These are phyloP conservation scores for Callyntrura guangdongensis DNA, from an alignment of 2,888 invertebrate species.

Conservation along the genomic window DNA sequence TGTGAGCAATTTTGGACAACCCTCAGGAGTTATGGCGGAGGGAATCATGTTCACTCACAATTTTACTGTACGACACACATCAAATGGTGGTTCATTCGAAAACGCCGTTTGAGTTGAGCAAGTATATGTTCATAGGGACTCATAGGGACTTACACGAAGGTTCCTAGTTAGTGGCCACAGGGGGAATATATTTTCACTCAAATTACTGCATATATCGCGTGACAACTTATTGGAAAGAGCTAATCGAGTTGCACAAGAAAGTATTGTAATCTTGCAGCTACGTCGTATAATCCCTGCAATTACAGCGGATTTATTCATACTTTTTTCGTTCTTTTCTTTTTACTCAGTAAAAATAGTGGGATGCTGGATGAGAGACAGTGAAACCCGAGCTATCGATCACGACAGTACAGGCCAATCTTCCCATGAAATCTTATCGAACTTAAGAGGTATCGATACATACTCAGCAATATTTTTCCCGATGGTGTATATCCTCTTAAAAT, in stretches of 20 bases:
- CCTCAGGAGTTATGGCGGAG: no score
- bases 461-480: conserved; percentile 22
- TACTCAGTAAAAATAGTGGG: neutral
- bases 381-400: conserved; percentile 53
- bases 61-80: no score
- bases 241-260: neutral
- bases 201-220: no score
- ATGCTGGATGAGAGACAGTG: conserved; percentile 12
- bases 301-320: neutral
- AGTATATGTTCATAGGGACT: no score
- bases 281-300: neutral
- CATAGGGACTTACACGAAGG: no score
- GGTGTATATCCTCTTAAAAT: neutral
- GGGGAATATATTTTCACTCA: no score
- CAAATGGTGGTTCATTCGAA: no score
- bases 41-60: no score
- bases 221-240: neutral
- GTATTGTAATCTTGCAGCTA: neutral
- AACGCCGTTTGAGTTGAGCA: no score
- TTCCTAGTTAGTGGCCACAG: no score
- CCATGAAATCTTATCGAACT: conserved; percentile 60
- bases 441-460: conserved; percentile 55
- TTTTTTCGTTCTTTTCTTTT: neutral
- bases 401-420: conserved; percentile 50
- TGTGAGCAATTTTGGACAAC: no score